phyloP scores from a whole-genome alignment of 1,140 invertebrate genomes.

The Ditylenchus dipsaci region DNA sequence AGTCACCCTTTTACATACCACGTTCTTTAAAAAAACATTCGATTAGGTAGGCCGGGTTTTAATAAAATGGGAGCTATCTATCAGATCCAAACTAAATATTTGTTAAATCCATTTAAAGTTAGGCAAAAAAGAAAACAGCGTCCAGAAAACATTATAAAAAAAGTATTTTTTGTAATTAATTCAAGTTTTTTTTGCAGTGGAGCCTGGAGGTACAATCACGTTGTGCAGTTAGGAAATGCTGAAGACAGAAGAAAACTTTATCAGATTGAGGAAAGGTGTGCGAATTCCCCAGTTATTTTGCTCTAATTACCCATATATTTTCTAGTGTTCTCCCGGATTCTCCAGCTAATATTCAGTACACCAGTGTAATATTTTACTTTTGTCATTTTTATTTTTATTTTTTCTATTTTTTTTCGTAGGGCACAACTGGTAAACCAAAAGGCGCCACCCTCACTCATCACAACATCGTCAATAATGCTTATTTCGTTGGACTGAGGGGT shows the following conservation, averaged over 20 bases:
- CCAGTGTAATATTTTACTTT: slow-evolving; percentile 37
- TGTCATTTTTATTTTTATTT: neutral
- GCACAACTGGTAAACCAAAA: slow-evolving; percentile 81
- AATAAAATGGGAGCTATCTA: too few relatives aligned
- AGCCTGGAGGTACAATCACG: slow-evolving; percentile 53
- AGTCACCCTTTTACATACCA: too few relatives aligned
- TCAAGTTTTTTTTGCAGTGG: slow-evolving; percentile 41
- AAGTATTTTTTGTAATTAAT: too few relatives aligned
- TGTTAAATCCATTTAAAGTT: too few relatives aligned
- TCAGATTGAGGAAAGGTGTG: slow-evolving; percentile 59
- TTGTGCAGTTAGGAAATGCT: slow-evolving; percentile 51
- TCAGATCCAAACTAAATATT: too few relatives aligned
- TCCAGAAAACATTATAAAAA: too few relatives aligned
- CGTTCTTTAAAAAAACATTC: too few relatives aligned
- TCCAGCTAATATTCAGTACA: slow-evolving; percentile 57
- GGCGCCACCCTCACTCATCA: slow-evolving; percentile 77
- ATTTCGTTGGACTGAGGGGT: slow-evolving; percentile 66
- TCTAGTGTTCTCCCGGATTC: slow-evolving; percentile 4
- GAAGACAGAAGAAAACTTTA: slow-evolving; percentile 59
- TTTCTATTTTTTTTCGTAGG: slow-evolving; percentile 61
- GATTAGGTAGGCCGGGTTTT: too few relatives aligned
- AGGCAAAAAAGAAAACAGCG: too few relatives aligned
- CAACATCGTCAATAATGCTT: slow-evolving; percentile 79
- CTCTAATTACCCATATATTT: neutral
- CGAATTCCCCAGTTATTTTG: neutral